Evolutionary conservation across 1,140 invertebrate genomes (phyloP).

Genomic region (Glossosoma conforme): DNA sequence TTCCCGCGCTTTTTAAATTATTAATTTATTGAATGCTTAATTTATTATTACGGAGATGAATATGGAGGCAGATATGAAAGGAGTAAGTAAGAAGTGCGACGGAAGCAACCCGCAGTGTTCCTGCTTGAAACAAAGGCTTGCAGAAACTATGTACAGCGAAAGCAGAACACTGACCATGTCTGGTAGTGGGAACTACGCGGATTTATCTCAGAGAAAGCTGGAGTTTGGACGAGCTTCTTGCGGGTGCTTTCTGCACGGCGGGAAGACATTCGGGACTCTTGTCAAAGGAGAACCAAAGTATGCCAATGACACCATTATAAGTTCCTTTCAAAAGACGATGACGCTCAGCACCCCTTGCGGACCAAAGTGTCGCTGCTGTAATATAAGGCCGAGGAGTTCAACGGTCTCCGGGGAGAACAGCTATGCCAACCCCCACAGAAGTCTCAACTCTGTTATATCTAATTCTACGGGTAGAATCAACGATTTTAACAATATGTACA

Average conservation of each 20-base stretch:
- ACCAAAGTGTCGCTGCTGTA: conserved; percentile 18
- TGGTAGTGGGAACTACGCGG: background rate
- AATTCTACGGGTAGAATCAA: conserved; percentile 15
- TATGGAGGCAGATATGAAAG: too few relatives aligned
- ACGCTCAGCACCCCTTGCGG: background rate
- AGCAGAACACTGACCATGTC: background rate
- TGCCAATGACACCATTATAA: conserved; percentile 2
- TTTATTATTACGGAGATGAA: too few relatives aligned
- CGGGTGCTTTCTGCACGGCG: conserved; percentile 3
- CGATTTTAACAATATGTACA: conserved; percentile 19
- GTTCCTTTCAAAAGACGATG: background rate
- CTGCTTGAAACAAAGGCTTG: too few relatives aligned
- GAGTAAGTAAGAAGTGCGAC: too few relatives aligned
- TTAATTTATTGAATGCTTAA: too few relatives aligned
- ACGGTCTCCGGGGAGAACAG: conserved; percentile 15
- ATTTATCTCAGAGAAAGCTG: background rate
- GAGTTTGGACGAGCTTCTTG: conserved; percentile 4
- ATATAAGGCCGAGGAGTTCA: conserved; percentile 17
- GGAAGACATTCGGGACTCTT: too few relatives aligned
- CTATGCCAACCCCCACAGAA: conserved; percentile 5
- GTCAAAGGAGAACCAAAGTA: too few relatives aligned
- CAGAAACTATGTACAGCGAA: too few relatives aligned
- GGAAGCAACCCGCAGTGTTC: too few relatives aligned
- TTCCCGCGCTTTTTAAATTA: too few relatives aligned
- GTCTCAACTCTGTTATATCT: background rate